phyloP scores from a whole-genome alignment of 2,797 vertebrate species.

The Sparus aurata region DNA sequence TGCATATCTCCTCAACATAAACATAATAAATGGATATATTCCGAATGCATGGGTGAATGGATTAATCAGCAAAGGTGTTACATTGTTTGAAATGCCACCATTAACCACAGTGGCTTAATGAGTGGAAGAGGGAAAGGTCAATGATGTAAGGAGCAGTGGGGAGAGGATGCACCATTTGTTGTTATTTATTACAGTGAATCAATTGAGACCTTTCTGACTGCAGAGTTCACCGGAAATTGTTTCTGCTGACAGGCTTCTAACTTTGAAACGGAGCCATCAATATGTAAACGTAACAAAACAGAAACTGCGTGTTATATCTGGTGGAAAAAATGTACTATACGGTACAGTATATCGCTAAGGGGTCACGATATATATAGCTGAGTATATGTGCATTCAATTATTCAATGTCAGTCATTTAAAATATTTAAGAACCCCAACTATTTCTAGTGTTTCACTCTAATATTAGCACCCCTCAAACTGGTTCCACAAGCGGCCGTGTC shows the following conservation, averaged over 20 bases:
- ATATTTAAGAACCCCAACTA: slow-evolving; percentile 33
- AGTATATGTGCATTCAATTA: slow-evolving; percentile 34
- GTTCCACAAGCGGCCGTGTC: slow-evolving; percentile 17
- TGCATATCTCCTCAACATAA: slow-evolving; percentile 40
- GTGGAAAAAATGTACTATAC: background rate
- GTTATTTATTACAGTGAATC: slow-evolving; percentile 81
- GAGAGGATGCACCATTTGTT: slow-evolving; percentile 70
- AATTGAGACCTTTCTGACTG: slow-evolving; percentile 71
- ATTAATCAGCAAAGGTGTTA: slow-evolving; percentile 84
- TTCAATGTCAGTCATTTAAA: slow-evolving; percentile 34
- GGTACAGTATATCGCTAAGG: background rate
- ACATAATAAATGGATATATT: slow-evolving; percentile 68
- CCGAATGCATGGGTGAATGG: slow-evolving; percentile 71
- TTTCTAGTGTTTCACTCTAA: slow-evolving; percentile 28
- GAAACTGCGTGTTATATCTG: background rate
- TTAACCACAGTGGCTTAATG: slow-evolving; percentile 85
- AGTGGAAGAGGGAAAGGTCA: slow-evolving; percentile 87
- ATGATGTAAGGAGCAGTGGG: slow-evolving; percentile 66
- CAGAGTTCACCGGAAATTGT: slow-evolving; percentile 45
- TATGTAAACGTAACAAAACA: background rate
- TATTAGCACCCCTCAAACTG: slow-evolving; percentile 23
- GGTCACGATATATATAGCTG: slow-evolving; percentile 11
- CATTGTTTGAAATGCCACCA: slow-evolving; percentile 87
- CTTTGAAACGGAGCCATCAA: slow-evolving; percentile 22
- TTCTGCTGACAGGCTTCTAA: slow-evolving; percentile 38